Conservation (phyloP, 2,113 vertebrate genomes). For the Xenus cinereus region DNA sequence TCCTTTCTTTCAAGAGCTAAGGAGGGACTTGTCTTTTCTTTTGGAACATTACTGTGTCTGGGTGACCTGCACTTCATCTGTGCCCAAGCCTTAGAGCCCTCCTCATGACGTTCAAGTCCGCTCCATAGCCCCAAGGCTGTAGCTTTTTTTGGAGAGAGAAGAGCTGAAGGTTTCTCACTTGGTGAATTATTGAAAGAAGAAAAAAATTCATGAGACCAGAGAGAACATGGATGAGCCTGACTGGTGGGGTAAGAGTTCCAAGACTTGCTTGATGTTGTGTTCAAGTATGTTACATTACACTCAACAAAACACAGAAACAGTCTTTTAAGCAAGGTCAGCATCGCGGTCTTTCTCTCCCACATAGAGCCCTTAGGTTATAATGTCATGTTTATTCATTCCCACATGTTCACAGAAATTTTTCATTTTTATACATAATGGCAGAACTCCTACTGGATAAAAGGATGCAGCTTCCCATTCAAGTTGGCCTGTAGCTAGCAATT, state of each 20-base stretch:
- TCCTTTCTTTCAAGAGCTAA: neutral
- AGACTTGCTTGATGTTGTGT: neutral
- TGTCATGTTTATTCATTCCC: conserved; percentile 23
- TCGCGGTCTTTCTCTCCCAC: neutral
- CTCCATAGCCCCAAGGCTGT: neutral
- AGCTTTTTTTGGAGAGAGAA: neutral
- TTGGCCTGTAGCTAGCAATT: neutral
- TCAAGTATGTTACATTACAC: neutral
- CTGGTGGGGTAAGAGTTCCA: neutral
- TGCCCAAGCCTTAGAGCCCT: neutral
- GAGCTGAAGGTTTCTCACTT: neutral
- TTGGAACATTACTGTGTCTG: neutral
- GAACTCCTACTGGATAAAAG: conserved; percentile 30
- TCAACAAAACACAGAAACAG: neutral
- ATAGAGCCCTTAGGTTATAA: conserved; percentile 34
- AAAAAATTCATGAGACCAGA: neutral
- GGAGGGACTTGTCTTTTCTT: neutral
- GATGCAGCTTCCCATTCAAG: neutral
- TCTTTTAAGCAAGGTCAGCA: neutral
- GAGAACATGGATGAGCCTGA: neutral
- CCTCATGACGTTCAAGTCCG: neutral
- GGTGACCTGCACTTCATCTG: neutral
- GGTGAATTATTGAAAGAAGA: neutral
- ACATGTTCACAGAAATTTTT: conserved; percentile 7
- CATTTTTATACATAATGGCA: neutral